Conservation (phyloP, 1,140 invertebrate species). For the Phocides pigmalion region DNA sequence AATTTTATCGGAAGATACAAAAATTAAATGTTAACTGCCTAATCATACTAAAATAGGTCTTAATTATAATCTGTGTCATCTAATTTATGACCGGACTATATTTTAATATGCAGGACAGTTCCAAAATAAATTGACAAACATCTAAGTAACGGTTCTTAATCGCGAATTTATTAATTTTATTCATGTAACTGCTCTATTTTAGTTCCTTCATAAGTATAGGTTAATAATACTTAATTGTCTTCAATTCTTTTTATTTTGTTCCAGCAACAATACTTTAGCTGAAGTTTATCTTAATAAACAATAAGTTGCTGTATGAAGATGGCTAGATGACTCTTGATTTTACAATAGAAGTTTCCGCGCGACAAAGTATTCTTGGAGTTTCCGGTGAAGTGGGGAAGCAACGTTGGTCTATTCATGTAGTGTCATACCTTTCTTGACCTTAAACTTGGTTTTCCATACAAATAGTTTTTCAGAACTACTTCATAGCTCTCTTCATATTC, state of each 20-base stretch:
- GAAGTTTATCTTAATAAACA: conserved; percentile 15
- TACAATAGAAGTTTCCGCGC: conserved; percentile 25
- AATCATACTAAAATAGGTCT: conserved; percentile 21
- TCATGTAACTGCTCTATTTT: conserved; percentile 3
- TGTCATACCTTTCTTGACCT: conserved; percentile 12
- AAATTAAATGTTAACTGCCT: conserved; percentile 28
- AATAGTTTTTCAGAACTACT: not conserved
- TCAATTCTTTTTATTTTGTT: conserved; percentile 18
- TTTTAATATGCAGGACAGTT: conserved; percentile 5
- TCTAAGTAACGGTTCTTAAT: not conserved
- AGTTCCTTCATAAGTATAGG: conserved; percentile 4
- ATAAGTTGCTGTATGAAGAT: conserved; percentile 27
- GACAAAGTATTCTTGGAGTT: conserved; percentile 31
- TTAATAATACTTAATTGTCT: conserved; percentile 6
- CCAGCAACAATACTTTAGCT: conserved; percentile 16
- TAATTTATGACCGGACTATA: conserved; percentile 13
- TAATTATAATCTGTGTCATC: conserved; percentile 1
- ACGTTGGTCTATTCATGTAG: conserved; percentile 9
- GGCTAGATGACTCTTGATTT: conserved; percentile 32
- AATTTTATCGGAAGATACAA: conserved; percentile 16
- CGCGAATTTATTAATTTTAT: not conserved
- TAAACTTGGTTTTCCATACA: conserved; percentile 16
- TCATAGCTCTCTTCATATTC: not conserved
- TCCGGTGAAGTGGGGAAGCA: conserved; percentile 17
- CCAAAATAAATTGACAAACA: conserved; percentile 1